Conservation (phyloP, 2,888 invertebrate species). For the Cephus rjabovi region DNA sequence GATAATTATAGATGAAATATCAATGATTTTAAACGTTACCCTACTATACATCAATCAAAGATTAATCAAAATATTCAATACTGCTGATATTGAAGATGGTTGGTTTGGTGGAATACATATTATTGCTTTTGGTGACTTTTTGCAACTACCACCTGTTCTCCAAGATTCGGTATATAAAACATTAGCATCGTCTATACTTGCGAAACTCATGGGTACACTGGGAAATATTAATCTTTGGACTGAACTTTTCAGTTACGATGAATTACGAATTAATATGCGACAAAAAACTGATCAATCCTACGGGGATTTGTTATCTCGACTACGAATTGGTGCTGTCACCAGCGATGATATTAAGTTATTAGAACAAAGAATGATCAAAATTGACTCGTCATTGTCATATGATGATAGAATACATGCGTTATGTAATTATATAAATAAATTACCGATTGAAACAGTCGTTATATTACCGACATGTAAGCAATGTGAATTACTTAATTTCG, state of each 20-base stretch:
- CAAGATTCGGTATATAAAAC: no score
- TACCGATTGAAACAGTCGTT: constrained; percentile 44
- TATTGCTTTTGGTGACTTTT: constrained; percentile 43
- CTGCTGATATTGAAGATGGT: constrained; percentile 34
- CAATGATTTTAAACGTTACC: constrained; percentile 29
- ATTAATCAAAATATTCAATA: constrained; percentile 42
- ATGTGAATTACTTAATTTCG: constrained; percentile 38
- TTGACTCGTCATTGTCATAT: no score
- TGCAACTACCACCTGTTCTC: constrained; percentile 28
- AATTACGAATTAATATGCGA: constrained; percentile 39
- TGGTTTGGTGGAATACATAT: constrained; percentile 44
- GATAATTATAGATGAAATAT: constrained; percentile 36
- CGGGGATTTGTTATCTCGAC: constrained; percentile 24
- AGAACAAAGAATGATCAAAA: no score
- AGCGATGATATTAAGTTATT: background rate
- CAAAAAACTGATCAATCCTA: constrained; percentile 29
- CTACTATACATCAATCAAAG: constrained; percentile 32
- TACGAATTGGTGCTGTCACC: constrained; percentile 18
- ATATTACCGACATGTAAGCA: constrained; percentile 46
- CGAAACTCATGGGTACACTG: constrained; percentile 23
- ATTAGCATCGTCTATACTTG: no score
- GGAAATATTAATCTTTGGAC: constrained; percentile 37
- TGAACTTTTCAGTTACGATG: constrained; percentile 37
- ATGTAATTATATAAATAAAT: constrained; percentile 24
- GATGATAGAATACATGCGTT: no score